Base-by-base conservation (phyloP, 2,888 invertebrate genomes). In the Psylliodes chrysocephalus region DNA sequence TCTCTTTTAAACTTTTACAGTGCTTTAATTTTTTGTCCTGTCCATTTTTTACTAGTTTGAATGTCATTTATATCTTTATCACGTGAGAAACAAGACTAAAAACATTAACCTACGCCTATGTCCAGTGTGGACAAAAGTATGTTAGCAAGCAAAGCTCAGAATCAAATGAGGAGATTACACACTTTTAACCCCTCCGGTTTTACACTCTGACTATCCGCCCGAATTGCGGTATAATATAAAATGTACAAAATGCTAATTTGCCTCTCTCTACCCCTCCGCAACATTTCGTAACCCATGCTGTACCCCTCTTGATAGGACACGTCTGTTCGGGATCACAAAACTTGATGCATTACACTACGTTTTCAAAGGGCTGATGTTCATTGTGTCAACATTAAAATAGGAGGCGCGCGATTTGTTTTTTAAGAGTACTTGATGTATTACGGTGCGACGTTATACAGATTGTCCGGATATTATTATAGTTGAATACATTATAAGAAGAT, bases 151-250 rank as follows among this genome's bases (percentile, higher is more conserved):
- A 44, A 47, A 47, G 49, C 30, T 28, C 28, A 19, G 49, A 25
- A 49, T 49, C 49, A 49, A 49, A 49, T 49, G 49, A 49, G 28
- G 15, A 14, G 49, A 49, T 49, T 49, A 49, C 25, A 49, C 30
- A 49, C 30, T 25, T 46, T 28, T 30, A 30, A 17, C 30, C 46
- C 25, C 22, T 47, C 44, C 17, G 17, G 44, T 44, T 44, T 44
- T 19, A 44, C 44, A 44, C 17, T 44, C 6, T 28, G 47, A 22
- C 19, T 47, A 3, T 1, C 12, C 22, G 25, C 47, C 47, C 47
- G 47, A 47, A 22, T 28, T 49, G 49, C 49, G 49, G 49, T 49
- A 19, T 49, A n/a, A n/a, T n/a, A 49, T 49, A 25, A 49, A 49
- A 49, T 49, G 14, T 49, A 49, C 4, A 46, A 49, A 49, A 49